Conservation (phyloP, 2,888 invertebrate genomes). For the Melipona beecheii region DNA sequence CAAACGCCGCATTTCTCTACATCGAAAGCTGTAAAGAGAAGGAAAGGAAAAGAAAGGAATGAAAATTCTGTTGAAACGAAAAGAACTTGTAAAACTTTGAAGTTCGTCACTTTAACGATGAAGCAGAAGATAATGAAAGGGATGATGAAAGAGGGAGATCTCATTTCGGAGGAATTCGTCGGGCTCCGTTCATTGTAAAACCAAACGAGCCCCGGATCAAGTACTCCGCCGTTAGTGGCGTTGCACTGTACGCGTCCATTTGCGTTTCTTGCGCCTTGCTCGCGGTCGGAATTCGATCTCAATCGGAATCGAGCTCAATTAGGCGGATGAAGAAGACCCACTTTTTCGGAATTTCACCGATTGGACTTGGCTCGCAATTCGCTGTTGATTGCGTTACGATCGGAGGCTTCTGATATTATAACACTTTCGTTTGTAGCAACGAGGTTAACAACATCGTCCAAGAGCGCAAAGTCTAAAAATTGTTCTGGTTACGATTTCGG, state of each 20-base stretch:
- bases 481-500: neutral
- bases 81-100: slow-evolving; percentile 18
- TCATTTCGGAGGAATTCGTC: slow-evolving; percentile 54
- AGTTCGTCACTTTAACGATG: slow-evolving; percentile 11
- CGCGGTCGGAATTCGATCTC: slow-evolving; percentile 8
- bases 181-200: slow-evolving; percentile 54
- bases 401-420: neutral
- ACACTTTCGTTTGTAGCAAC: neutral
- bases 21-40: too few relatives aligned
- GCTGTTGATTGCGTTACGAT: neutral
- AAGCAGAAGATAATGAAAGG: slow-evolving; percentile 21
- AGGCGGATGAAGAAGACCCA: slow-evolving; percentile 4
- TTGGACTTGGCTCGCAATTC: slow-evolving; percentile 1
- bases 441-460: too few relatives aligned
- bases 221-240: slow-evolving; percentile 10
- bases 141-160: slow-evolving; percentile 52
- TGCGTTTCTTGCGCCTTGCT: slow-evolving; percentile 19
- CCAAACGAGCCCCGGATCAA: slow-evolving; percentile 64
- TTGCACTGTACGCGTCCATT: slow-evolving; percentile 7
- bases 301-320: slow-evolving; percentile 31
- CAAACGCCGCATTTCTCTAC: neutral
- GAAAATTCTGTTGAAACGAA: neutral
- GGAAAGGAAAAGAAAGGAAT: neutral
- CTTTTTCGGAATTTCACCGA: neutral
- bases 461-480: neutral